phyloP scores from a whole-genome alignment of 2,113 vertebrate species.

The Ochotona curzoniae region DNA sequence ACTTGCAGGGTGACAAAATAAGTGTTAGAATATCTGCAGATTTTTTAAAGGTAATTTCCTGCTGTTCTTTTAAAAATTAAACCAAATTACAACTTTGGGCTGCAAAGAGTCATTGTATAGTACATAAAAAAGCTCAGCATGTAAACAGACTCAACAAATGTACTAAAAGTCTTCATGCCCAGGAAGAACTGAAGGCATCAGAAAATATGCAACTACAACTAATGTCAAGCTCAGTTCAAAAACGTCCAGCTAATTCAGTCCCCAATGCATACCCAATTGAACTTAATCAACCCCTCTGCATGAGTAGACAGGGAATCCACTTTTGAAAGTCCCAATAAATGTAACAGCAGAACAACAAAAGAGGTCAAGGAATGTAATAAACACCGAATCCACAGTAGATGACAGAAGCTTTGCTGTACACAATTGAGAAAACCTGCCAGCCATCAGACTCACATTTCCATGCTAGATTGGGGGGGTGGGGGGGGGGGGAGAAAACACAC shows the following conservation, averaged over 20 bases:
- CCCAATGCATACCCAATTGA: conserved; percentile 75
- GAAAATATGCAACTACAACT: conserved; percentile 67
- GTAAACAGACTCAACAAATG: conserved; percentile 78
- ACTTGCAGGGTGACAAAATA: conserved; percentile 59
- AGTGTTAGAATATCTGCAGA: conserved; percentile 63
- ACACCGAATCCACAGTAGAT: conserved; percentile 61
- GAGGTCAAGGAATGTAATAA: conserved; percentile 64
- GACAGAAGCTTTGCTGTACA: conserved; percentile 73
- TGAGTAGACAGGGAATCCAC: conserved; percentile 63
- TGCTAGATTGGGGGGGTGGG: no score
- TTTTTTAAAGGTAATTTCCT: conserved; percentile 67
- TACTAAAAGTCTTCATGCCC: conserved; percentile 75
- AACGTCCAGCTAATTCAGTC: conserved; percentile 61
- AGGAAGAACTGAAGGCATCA: conserved; percentile 74
- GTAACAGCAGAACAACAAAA: conserved; percentile 66
- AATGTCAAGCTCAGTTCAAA: conserved; percentile 49
- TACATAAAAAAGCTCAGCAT: conserved; percentile 79
- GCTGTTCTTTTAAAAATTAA: conserved; percentile 77
- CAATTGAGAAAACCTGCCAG: conserved; percentile 68
- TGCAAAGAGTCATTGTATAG: conserved; percentile 71
- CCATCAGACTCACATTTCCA: conserved; percentile 74
- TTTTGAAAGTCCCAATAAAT: conserved; percentile 70
- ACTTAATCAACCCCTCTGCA: conserved; percentile 58
- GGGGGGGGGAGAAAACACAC: conserved; percentile 74
- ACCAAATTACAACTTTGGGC: conserved; percentile 69